These are phyloP conservation scores for Myotis myotis DNA, from an alignment of 2,797 vertebrate genomes.

Conservation along the genomic window DNA sequence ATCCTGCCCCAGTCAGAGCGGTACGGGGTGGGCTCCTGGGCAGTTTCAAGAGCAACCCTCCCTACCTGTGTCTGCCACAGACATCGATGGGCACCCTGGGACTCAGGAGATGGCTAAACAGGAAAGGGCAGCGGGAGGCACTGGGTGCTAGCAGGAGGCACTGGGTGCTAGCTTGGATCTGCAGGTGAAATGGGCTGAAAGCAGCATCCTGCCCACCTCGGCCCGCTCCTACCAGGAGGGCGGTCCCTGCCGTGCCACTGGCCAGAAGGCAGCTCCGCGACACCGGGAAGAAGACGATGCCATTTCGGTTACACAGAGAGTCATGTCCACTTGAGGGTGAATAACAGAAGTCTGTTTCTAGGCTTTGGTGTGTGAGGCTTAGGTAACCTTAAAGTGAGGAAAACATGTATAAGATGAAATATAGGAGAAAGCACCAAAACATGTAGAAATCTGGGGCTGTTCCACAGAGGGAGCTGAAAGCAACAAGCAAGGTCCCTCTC, in stretches of 20 bases:
- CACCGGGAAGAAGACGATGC: background rate
- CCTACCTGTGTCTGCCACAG: background rate
- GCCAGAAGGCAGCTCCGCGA: background rate
- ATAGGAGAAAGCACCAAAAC: background rate
- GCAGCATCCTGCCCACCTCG: too few species aligned
- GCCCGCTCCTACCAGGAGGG: background rate
- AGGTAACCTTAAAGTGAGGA: background rate
- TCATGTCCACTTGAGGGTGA: background rate
- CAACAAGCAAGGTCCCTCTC: background rate
- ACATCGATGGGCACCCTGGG: background rate
- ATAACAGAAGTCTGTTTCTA: background rate
- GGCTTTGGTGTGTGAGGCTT: background rate
- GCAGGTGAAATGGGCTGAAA: background rate
- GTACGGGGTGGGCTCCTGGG: fast-evolving
- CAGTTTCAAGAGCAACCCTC: background rate
- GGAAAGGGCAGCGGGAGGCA: background rate
- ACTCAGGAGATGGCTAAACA: background rate
- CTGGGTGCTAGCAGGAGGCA: too few species aligned
- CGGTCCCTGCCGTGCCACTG: too few species aligned
- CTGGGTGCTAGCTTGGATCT: background rate
- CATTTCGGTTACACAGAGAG: background rate
- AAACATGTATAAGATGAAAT: background rate
- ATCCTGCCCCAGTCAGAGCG: background rate
- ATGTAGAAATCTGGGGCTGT: background rate
- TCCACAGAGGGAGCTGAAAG: background rate